Evolutionary conservation across 2,888 invertebrate genomes (phyloP), one percentile per base, ranked within the genome.

Genomic region (Ganaspis brasiliensis): DNA sequence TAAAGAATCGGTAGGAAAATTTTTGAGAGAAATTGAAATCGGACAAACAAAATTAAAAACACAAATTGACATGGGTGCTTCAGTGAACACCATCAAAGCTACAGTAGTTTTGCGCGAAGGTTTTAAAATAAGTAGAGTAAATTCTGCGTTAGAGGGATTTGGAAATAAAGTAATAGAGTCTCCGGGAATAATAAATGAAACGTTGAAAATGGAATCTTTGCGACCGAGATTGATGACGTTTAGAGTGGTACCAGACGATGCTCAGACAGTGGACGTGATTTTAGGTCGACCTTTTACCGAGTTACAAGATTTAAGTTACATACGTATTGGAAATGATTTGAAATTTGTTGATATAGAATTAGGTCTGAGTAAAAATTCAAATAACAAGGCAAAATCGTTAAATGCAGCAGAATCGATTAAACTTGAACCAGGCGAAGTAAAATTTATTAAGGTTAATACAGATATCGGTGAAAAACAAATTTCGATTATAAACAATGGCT

Each of bases 271-370:
- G n/a, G n/a, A n/a, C n/a, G n/a, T n/a, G n/a, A n/a, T n/a, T n/a
- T n/a, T n/a, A n/a, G n/a, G 21, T 35, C n/a, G 77, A n/a, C 77
- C 77, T 8, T 77, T 77, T 21, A 57, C 77, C 9, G 74, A 71
- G 45, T 45, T 67, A 0, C 10, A 16, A 1, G 73, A 77, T 52
- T 19, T 77, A 14, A 52, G 37, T 2, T 67, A 77, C 45, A 26
- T 21, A 19, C 77, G 74, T 16, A 24, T 74, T 0, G 71, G 74
- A 4, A n/a, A 75, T 56, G 61, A 73, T 35, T 45, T 79, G 5
- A 74, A 21, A 3, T 79, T 79, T 35, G 21, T 55, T 2, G 75
- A 78, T 16, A 35, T 67, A 24, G 55, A 67, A 26, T 31, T n/a
- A 2, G 37, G 12, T 49, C 9, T 52, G 35, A 16, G 61, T 52